Base-by-base conservation (phyloP, 2,888 invertebrate species). In the Rhagonycha lutea region DNA sequence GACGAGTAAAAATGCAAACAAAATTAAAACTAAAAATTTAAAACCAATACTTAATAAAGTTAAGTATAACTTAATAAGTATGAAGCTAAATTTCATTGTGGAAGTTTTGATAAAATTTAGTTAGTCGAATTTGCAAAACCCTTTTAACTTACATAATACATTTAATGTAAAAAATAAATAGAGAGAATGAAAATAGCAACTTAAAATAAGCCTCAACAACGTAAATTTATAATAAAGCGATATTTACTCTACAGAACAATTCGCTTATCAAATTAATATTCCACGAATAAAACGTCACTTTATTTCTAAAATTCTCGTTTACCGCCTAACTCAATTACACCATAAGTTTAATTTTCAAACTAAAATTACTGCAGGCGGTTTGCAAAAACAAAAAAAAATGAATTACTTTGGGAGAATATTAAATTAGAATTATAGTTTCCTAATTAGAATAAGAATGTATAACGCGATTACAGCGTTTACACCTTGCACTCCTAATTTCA, bases 141-240 rank as follows among this genome's bases (percentile, higher is more conserved):
- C n/a, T 65, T 65, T 24, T 24, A 18, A 65, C 69, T 14, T 32
- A 69, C 62, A 68, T 73, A 73, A 68, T 69, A n/a, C 18, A n/a
- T 29, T 73, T 73, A 73, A 60, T 23, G 73, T 69, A 63, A 47
- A 73, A 72, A 73, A 73, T 73, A 73, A 73, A 73, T 69, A 73
- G 24, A 69, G 69, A 65, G 63, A 69, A 24, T 47, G 26, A 69
- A 72, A 73, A 68, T 69, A 23, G n/a, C 24, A 47, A 28, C 69
- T 73, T 73, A 24, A 69, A 73, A 62, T 73, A 62, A 18, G 69
- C 62, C 63, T 14, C 62, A 69, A 23, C 68, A 47, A 68, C 32
- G 62, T 69, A 69, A 73, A 73, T 73, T 62, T 62, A 69, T 73
- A 73, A 73, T 69, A 68, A 69, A 73, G 69, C 69, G 61, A 61